Percentiles rank a stretch among this genome's conserved stretches.
Evolutionary conservation across 2,113 vertebrate genomes (phyloP).

Genomic region (Alexandromys fortis): DNA sequence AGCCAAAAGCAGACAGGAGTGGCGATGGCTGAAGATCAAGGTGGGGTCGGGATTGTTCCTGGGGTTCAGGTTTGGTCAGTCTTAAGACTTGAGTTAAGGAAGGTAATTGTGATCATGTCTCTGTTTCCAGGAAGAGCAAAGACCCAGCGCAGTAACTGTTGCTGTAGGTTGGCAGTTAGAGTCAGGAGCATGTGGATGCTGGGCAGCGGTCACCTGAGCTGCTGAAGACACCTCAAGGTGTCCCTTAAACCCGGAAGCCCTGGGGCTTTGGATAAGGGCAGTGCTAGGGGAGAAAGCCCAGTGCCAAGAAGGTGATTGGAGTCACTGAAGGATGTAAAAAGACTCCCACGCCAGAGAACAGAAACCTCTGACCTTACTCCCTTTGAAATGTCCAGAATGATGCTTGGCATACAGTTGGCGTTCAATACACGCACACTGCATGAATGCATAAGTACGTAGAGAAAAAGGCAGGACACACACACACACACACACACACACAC

Average conservation of each 20-base stretch:
- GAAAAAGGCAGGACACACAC: not conserved
- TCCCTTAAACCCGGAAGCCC: not conserved
- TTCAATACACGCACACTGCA: not conserved
- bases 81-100: not conserved
- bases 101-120: not conserved
- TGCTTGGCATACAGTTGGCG: not conserved
- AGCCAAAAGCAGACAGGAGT: not conserved
- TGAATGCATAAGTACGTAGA: not conserved
- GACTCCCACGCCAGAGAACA: not conserved
- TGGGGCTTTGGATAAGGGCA: not conserved
- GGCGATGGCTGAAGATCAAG: not conserved
- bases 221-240: not conserved
- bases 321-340: not conserved
- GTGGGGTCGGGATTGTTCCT: not conserved
- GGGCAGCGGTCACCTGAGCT: not conserved
- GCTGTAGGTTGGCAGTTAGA: not conserved
- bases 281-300: not conserved
- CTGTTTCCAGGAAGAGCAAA: not conserved
- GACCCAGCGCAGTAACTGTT: not conserved
- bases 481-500: not conserved
- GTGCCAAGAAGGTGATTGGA: not conserved
- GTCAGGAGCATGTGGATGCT: not conserved
- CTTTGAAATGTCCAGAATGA: not conserved
- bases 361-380: not conserved
- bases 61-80: not conserved